phyloP scores from a whole-genome alignment of 2,797 vertebrate genomes.

The Sebastes vulpes region DNA sequence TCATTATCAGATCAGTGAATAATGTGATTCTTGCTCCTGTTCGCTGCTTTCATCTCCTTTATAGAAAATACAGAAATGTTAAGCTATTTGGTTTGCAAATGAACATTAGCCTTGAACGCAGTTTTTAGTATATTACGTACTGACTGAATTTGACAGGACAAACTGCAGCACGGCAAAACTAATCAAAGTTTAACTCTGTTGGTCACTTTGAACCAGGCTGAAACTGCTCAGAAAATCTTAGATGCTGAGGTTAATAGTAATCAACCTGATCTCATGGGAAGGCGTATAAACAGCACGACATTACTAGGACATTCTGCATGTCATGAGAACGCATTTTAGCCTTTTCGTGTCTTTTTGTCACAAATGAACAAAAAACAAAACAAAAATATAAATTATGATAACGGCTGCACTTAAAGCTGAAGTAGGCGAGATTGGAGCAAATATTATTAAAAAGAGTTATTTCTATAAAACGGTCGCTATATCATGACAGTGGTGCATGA shows the following conservation, averaged over 20 bases:
- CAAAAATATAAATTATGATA: too few species aligned
- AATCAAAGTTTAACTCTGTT: too few species aligned
- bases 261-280: not conserved
- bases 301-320: too few species aligned
- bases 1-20: constrained; percentile 36
- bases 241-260: not conserved
- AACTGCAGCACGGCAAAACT: not conserved
- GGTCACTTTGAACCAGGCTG: not conserved
- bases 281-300: too few species aligned
- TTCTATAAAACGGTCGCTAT: too few species aligned
- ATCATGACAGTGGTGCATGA: too few species aligned
- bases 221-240: not conserved
- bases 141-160: not conserved
- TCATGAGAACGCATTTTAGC: too few species aligned
- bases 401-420: too few species aligned
- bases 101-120: not conserved
- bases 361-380: too few species aligned
- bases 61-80: constrained; percentile 10
- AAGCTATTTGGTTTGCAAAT: constrained; percentile 26
- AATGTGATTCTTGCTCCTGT: constrained; percentile 5
- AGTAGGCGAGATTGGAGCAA: too few species aligned
- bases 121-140: constrained; percentile 11
- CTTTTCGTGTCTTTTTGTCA: accelerated
- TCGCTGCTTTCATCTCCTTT: constrained; percentile 25
- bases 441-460: too few species aligned